Conservation (phyloP, 37 sponge, comb jelly and placozoan genomes). For the Petrosia ficiformis region DNA sequence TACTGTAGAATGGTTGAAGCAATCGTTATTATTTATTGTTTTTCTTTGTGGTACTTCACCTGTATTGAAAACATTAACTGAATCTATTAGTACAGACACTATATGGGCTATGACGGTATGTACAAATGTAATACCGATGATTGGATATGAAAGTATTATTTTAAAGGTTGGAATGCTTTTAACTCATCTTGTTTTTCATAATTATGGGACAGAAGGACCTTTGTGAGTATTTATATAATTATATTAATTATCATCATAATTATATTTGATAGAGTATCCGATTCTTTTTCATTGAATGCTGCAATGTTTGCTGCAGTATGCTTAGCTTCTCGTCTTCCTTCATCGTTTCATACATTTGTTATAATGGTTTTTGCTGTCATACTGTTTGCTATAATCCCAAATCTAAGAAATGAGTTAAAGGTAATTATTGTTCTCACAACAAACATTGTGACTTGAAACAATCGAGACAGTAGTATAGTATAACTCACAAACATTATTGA, state of each 20-base stretch:
- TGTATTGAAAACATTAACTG: conserved; percentile 64
- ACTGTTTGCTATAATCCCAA: conserved; percentile 69
- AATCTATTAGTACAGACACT: conserved; percentile 82
- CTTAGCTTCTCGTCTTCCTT: conserved; percentile 81
- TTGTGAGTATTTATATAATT: no score
- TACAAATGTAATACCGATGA: no score
- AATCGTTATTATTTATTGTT: conserved; percentile 28
- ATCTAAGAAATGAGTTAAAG: conserved; percentile 22
- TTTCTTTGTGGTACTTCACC: conserved; percentile 60
- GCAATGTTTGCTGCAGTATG: conserved; percentile 86
- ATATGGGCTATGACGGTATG: conserved; percentile 84
- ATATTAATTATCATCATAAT: background rate
- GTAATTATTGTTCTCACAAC: conserved; percentile 2
- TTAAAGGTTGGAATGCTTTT: background rate
- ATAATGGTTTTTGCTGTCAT: conserved; percentile 60
- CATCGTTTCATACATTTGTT: conserved; percentile 54
- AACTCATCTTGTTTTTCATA: background rate
- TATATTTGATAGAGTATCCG: conserved; percentile 35
- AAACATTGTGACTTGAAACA: no score
- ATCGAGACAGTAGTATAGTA: no score
- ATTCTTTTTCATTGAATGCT: conserved; percentile 84
- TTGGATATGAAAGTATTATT: background rate
- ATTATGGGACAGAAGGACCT: background rate
- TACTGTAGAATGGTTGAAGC: conserved; percentile 9
- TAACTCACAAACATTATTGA: no score